Conservation (phyloP, 2,113 vertebrate genomes). For the Muntiacus muntjak region DNA sequence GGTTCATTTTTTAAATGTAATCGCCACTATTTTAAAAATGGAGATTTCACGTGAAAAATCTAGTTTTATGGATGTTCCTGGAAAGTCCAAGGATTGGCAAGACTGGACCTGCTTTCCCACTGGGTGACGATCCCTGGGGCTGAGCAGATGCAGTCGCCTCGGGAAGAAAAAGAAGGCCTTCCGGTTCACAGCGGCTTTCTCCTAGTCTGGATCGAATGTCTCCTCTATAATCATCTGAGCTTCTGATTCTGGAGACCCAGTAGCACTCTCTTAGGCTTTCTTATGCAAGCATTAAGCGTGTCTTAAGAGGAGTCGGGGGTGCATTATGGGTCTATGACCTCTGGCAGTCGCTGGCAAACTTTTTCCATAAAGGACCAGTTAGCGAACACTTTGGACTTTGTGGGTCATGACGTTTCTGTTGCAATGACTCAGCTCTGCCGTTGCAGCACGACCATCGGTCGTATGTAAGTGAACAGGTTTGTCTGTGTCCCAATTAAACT, state of each 20-base stretch:
- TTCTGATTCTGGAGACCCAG: not conserved
- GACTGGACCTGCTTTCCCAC: fast-evolving
- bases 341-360: fast-evolving
- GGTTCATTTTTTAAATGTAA: not conserved
- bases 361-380: not conserved
- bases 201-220: not conserved
- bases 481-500: not conserved
- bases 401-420: fast-evolving
- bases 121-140: not conserved
- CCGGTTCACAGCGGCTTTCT: fast-evolving
- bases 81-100: not conserved
- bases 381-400: not conserved
- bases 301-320: fast-evolving
- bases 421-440: not conserved
- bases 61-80: not conserved
- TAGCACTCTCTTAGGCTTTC: not conserved
- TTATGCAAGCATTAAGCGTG: not conserved
- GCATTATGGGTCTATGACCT: fast-evolving
- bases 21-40: not conserved
- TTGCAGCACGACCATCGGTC: fast-evolving
- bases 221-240: no score
- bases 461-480: fast-evolving
- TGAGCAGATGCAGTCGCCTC: not conserved
- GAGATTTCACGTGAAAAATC: not conserved
- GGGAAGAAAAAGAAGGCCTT: not conserved